Evolutionary conservation across 2,888 invertebrate genomes (phyloP).

Genomic region (Lithophane ornitopus): DNA sequence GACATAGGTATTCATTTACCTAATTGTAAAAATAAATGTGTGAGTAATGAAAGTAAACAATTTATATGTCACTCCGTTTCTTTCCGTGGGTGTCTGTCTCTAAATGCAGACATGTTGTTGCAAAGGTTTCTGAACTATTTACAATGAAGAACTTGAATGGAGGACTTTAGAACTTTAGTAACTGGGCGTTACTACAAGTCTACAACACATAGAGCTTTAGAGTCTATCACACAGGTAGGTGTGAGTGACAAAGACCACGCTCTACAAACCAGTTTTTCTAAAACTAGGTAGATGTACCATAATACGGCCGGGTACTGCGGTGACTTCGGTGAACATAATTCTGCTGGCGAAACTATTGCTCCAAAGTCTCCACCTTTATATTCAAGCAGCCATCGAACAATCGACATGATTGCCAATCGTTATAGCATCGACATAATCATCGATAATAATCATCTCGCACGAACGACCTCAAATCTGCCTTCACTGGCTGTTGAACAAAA

Average conservation of each 20-base stretch:
- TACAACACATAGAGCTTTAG: background rate
- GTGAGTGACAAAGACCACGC: too few species aligned
- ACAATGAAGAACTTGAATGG: background rate
- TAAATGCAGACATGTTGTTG: background rate
- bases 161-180: background rate
- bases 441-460: slow-evolving; percentile 38
- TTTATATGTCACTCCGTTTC: background rate
- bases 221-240: background rate
- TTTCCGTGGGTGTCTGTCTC: slow-evolving; percentile 7
- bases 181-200: background rate
- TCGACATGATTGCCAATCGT: background rate
- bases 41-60: slow-evolving; percentile 2
- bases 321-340: background rate
- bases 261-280: background rate
- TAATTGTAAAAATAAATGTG: slow-evolving; percentile 3
- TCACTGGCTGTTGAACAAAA: background rate
- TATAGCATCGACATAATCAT: slow-evolving; percentile 24
- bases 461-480: slow-evolving; percentile 22
- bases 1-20: slow-evolving; percentile 13
- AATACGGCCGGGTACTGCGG: background rate
- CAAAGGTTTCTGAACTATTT: background rate
- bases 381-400: background rate
- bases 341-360: background rate
- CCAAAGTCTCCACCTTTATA: background rate
- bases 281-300: too few species aligned